phyloP scores from a whole-genome alignment of 35 echinoderm and acorn worm species.

The Lytechinus pictus region DNA sequence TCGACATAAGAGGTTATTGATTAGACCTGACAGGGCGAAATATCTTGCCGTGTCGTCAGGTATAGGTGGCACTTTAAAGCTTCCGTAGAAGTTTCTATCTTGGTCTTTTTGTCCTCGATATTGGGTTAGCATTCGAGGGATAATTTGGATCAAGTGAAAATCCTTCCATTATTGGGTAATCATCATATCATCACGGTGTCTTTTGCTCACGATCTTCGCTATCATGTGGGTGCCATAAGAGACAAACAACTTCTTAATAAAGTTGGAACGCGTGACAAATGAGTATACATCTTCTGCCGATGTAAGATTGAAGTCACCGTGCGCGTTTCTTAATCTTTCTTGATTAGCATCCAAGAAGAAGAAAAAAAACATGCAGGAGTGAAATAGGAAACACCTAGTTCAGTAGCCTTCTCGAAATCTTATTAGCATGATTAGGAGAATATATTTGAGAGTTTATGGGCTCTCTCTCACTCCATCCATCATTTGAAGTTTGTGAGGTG shows the following conservation, averaged over 20 bases:
- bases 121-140: background rate
- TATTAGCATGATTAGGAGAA: background rate
- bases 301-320: background rate
- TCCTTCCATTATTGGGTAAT: background rate
- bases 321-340: background rate
- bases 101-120: background rate
- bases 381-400: background rate
- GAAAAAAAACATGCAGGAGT: background rate
- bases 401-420: background rate
- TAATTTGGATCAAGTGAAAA: background rate
- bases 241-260: background rate
- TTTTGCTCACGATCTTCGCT: background rate
- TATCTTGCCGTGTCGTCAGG: too few species aligned
- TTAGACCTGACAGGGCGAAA: too few species aligned
- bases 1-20: too few species aligned
- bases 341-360: background rate
- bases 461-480: background rate
- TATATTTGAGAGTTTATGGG: background rate
- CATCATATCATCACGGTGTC: background rate
- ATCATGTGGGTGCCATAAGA: background rate
- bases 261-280: background rate
- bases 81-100: too few species aligned
- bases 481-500: background rate
- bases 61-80: too few species aligned
- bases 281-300: too few species aligned